Conservation (phyloP, 2,113 vertebrate genomes). For the Lota lota region DNA sequence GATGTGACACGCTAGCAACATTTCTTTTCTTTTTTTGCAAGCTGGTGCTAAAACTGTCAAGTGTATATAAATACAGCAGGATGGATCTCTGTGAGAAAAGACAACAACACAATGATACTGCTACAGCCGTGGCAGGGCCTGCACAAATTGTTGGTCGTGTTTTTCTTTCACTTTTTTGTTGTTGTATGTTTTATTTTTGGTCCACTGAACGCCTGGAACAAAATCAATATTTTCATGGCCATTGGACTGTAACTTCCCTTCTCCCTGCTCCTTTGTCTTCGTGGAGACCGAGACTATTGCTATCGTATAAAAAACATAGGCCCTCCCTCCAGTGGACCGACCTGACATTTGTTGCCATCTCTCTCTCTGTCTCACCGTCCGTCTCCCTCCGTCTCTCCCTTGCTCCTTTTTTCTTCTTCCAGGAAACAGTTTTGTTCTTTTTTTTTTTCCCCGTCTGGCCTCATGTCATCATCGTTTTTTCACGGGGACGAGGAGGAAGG, state of each 20-base stretch:
- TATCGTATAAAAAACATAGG: slow-evolving; percentile 42
- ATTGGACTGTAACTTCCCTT: slow-evolving; percentile 46
- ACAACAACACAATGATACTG: slow-evolving; percentile 40
- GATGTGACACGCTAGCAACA: slow-evolving; percentile 7
- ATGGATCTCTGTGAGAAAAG: slow-evolving; percentile 3
- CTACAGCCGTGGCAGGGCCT: slow-evolving; percentile 38
- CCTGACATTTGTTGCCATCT: slow-evolving; percentile 38
- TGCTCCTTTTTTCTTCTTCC: neutral
- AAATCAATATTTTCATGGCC: slow-evolving; percentile 69
- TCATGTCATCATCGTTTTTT: slow-evolving; percentile 54
- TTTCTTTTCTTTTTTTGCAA: slow-evolving; percentile 20
- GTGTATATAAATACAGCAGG: slow-evolving; percentile 48
- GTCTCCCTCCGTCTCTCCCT: neutral
- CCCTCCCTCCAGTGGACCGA: slow-evolving; percentile 51
- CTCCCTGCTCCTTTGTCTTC: slow-evolving; percentile 32
- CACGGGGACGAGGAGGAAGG: neutral
- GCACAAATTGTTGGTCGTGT: slow-evolving; percentile 26
- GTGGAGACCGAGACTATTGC: slow-evolving; percentile 39
- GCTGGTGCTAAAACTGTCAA: slow-evolving; percentile 42
- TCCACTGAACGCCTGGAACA: slow-evolving; percentile 39
- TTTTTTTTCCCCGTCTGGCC: slow-evolving; percentile 39
- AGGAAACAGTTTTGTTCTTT: slow-evolving; percentile 45
- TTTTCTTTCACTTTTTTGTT: slow-evolving; percentile 24
- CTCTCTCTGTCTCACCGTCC: neutral
- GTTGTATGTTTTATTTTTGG: slow-evolving; percentile 28